phyloP scores from a whole-genome alignment of 2,888 invertebrate species.

The Apodemia mormo region DNA sequence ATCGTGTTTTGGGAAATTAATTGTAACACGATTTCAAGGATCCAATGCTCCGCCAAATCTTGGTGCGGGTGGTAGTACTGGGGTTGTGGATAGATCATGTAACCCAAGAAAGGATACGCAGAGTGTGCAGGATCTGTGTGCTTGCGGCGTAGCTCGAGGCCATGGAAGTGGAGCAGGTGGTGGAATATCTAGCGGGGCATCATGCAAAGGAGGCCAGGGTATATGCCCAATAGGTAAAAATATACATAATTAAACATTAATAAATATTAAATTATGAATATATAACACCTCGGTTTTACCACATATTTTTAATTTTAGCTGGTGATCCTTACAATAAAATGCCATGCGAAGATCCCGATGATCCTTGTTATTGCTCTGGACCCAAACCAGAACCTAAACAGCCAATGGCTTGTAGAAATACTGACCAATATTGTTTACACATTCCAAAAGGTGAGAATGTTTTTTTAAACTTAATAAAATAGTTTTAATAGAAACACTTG shows the following conservation, averaged over 20 bases:
- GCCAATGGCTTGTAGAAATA: constrained; percentile 66
- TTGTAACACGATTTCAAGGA: constrained; percentile 85
- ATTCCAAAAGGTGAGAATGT: constrained; percentile 67
- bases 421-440: constrained; percentile 70
- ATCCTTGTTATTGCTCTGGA: constrained; percentile 68
- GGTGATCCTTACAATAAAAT: constrained; percentile 60
- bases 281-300: not conserved
- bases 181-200: not conserved
- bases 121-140: constrained; percentile 59
- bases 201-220: not conserved
- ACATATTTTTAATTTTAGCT: constrained; percentile 39
- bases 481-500: too few species aligned
- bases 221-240: not conserved
- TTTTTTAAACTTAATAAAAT: not conserved
- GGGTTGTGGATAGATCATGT: constrained; percentile 62
- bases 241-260: not conserved
- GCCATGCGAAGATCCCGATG: constrained; percentile 67
- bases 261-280: not conserved
- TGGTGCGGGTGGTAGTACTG: constrained; percentile 42
- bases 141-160: constrained; percentile 56
- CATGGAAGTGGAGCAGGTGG: constrained; percentile 32
- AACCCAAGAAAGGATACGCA: constrained; percentile 57
- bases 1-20: constrained; percentile 85
- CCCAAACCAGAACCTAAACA: constrained; percentile 52
- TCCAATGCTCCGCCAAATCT: constrained; percentile 53